Percentiles rank a stretch among this genome's conserved stretches.
These are phyloP conservation scores for Anguilla marmorata DNA, from an alignment of 2,797 vertebrate species.

Conservation along the genomic window DNA sequence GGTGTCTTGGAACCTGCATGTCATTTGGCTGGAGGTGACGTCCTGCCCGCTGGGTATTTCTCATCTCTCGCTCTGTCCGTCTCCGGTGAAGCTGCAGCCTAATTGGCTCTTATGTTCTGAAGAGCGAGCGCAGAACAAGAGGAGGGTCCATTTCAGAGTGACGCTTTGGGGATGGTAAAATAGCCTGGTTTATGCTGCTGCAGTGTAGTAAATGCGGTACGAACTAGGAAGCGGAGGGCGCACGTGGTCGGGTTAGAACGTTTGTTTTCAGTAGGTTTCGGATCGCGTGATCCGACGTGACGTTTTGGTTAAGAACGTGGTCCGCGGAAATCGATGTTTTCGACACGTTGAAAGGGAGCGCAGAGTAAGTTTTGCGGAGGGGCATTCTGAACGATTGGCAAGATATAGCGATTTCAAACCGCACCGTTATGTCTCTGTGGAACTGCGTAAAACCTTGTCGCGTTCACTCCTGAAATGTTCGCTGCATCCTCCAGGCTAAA, in stretches of 20 bases:
- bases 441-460: background rate
- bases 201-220: background rate
- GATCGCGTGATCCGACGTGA: too few species aligned
- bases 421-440: background rate
- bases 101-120: slow-evolving; percentile 11
- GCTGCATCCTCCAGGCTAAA: background rate
- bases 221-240: too few species aligned
- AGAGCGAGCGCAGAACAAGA: background rate
- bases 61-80: background rate
- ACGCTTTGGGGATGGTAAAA: background rate
- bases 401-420: too few species aligned
- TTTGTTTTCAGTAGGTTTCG: too few species aligned
- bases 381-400: too few species aligned
- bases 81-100: background rate
- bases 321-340: too few species aligned
- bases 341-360: too few species aligned
- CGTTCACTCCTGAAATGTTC: slow-evolving; percentile 4
- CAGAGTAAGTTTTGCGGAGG: too few species aligned
- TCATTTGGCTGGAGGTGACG: slow-evolving; percentile 16
- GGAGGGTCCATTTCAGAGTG: background rate
- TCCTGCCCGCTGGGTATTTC: slow-evolving; percentile 25
- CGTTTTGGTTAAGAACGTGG: too few species aligned
- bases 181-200: background rate
- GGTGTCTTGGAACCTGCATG: background rate
- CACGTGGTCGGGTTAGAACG: too few species aligned